phyloP scores from a whole-genome alignment of 2,888 invertebrate species.

The Fissipunctia ypsillon region DNA sequence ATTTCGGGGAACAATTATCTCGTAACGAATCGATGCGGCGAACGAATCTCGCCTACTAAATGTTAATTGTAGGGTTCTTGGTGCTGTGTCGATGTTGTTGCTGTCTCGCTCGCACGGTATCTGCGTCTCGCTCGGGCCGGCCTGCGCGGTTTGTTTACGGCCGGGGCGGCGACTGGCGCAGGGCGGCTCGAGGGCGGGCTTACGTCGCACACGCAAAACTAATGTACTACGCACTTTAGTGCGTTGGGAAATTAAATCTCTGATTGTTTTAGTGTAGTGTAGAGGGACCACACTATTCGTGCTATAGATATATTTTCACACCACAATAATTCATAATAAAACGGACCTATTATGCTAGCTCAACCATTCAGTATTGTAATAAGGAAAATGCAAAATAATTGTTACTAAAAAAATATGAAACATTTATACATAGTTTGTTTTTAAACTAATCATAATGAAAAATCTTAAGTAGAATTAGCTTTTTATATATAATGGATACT shows the following conservation, averaged over 20 bases:
- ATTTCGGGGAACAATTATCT: conserved; percentile 87
- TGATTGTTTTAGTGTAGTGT: conserved; percentile 53
- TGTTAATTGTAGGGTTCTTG: conserved; percentile 87
- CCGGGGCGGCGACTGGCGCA: conserved; percentile 79
- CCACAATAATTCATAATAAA: conserved; percentile 6
- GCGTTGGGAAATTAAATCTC: conserved; percentile 57
- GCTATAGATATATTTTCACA: conserved; percentile 24
- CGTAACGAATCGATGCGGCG: conserved; percentile 90
- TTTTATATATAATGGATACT: not conserved
- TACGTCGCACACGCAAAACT: conserved; percentile 81
- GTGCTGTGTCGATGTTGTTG: conserved; percentile 73
- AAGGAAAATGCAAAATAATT: not conserved
- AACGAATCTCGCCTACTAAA: conserved; percentile 89
- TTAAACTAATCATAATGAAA: not conserved
- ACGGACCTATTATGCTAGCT: not conserved
- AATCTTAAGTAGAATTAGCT: not conserved
- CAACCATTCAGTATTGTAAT: conserved; percentile 11
- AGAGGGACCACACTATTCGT: not conserved
- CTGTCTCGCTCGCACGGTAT: conserved; percentile 76
- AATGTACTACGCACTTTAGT: conserved; percentile 78
- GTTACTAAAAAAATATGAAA: not conserved
- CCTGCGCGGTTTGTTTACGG: conserved; percentile 68
- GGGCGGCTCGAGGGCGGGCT: conserved; percentile 87
- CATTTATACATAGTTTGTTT: not conserved
- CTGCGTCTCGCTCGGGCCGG: conserved; percentile 75